Conservation (phyloP, 2,888 invertebrate genomes). For the Drosophila nr. fundita region DNA sequence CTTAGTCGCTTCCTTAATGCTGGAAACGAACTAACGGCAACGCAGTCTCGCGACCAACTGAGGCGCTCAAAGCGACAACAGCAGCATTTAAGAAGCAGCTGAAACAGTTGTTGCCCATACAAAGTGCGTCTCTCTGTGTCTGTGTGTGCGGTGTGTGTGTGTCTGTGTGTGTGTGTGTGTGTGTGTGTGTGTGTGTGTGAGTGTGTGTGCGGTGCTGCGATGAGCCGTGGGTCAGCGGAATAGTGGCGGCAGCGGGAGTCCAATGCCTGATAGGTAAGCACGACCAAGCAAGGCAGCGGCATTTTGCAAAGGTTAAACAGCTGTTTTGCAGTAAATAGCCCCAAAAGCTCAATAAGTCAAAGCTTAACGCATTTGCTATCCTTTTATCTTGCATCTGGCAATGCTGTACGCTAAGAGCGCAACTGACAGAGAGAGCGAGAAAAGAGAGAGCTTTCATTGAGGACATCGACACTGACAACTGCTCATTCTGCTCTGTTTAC, state of each 20-base stretch:
- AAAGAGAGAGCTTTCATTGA: slow-evolving; percentile 4
- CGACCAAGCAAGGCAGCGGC: slow-evolving; percentile 28
- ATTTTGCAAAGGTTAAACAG: slow-evolving; percentile 39
- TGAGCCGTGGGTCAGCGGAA: background rate
- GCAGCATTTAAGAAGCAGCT: slow-evolving; percentile 69
- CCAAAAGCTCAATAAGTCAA: slow-evolving; percentile 23
- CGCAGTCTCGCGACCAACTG: slow-evolving; percentile 78
- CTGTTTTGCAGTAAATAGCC: slow-evolving; percentile 19
- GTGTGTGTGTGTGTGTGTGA: background rate
- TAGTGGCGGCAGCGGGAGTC: slow-evolving; percentile 7
- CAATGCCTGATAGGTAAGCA: slow-evolving; percentile 4
- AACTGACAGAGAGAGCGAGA: background rate
- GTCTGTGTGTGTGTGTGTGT: background rate
- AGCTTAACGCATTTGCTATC: slow-evolving; percentile 26
- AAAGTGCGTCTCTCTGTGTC: slow-evolving; percentile 9
- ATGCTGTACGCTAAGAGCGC: slow-evolving; percentile 19
- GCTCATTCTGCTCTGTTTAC: slow-evolving; percentile 36
- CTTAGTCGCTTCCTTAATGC: slow-evolving; percentile 32
- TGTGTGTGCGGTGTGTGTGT: background rate
- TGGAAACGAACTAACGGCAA: slow-evolving; percentile 64
- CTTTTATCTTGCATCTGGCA: slow-evolving; percentile 30
- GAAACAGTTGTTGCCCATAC: slow-evolving; percentile 44
- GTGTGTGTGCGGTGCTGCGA: slow-evolving; percentile 1
- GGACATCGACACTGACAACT: slow-evolving; percentile 24
- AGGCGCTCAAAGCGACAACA: slow-evolving; percentile 56